These are phyloP conservation scores for Tetramorium simillimum DNA, from an alignment of 1,140 invertebrate species.

Conservation along the genomic window DNA sequence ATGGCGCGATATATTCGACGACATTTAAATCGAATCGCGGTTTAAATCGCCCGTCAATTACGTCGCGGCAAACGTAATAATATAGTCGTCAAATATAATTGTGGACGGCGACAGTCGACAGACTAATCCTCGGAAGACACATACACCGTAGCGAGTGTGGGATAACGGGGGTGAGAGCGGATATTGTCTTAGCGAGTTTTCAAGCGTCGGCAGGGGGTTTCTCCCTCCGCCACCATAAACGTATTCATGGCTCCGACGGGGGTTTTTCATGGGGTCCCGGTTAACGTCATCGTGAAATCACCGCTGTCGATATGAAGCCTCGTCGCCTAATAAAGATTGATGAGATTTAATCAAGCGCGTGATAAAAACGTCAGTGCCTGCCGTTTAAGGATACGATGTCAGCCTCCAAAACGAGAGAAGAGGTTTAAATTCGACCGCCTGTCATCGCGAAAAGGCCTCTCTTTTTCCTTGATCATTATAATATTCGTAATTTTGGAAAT, in stretches of 20 bases:
- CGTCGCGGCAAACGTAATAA: slow-evolving; percentile 45
- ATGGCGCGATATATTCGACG: too few species aligned
- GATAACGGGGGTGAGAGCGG: slow-evolving; percentile 59
- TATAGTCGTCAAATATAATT: slow-evolving; percentile 68
- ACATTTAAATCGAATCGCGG: slow-evolving; percentile 1
- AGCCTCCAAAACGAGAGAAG: slow-evolving; percentile 12
- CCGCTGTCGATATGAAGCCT: slow-evolving; percentile 80
- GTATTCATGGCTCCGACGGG: slow-evolving; percentile 79
- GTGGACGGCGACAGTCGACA: slow-evolving; percentile 56
- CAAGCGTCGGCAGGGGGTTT: slow-evolving; percentile 70
- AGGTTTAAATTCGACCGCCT: slow-evolving; percentile 57
- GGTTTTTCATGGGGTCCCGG: slow-evolving; percentile 69
- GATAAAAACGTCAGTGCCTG: slow-evolving; percentile 67
- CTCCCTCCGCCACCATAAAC: slow-evolving; percentile 78
- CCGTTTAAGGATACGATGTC: slow-evolving; percentile 25
- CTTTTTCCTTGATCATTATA: neutral
- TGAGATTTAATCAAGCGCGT: slow-evolving; percentile 82
- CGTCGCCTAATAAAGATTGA: slow-evolving; percentile 82
- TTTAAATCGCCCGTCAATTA: slow-evolving; percentile 29
- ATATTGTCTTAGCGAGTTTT: slow-evolving; percentile 80
- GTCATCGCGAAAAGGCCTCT: slow-evolving; percentile 20
- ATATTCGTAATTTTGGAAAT: neutral
- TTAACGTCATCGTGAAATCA: slow-evolving; percentile 78
- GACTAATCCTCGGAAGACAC: slow-evolving; percentile 61
- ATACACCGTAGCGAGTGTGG: slow-evolving; percentile 20